Evolutionary conservation across 2,113 vertebrate species (phyloP).

Genomic region (Siniperca knerii): DNA sequence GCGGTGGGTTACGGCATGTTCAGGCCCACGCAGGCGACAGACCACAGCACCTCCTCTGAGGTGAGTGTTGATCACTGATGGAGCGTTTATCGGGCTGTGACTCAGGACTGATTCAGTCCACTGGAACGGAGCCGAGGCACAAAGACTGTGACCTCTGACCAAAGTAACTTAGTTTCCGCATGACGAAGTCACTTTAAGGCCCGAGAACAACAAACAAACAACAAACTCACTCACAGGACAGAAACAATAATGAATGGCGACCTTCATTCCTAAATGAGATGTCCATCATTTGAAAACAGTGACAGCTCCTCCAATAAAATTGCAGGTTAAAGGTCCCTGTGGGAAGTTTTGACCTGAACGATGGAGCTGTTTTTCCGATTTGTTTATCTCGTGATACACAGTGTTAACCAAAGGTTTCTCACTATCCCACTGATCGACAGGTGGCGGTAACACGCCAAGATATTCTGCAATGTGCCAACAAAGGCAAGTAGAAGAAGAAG

Average conservation of each 20-base stretch:
- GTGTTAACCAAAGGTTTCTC: too few species aligned
- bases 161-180: not conserved
- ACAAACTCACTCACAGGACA: not conserved
- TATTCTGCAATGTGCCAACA: too few species aligned
- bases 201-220: not conserved
- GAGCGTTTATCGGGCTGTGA: slow-evolving; percentile 31
- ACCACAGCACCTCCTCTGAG: slow-evolving; percentile 9
- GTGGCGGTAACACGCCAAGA: too few species aligned
- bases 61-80: slow-evolving; percentile 78
- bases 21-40: slow-evolving; percentile 11
- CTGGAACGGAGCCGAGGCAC: not conserved
- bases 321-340: not conserved
- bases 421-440: too few species aligned
- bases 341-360: too few species aligned
- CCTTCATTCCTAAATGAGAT: not conserved
- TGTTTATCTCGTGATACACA: too few species aligned
- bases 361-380: too few species aligned
- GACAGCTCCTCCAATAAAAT: not conserved
- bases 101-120: not conserved
- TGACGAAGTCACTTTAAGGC: not conserved
- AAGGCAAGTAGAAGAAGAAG: too few species aligned
- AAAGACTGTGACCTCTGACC: not conserved
- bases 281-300: not conserved
- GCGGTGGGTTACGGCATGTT: slow-evolving; percentile 54
- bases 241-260: not conserved